phyloP scores from a whole-genome alignment of 2,888 invertebrate species.

The Oxycera nigricornis region DNA sequence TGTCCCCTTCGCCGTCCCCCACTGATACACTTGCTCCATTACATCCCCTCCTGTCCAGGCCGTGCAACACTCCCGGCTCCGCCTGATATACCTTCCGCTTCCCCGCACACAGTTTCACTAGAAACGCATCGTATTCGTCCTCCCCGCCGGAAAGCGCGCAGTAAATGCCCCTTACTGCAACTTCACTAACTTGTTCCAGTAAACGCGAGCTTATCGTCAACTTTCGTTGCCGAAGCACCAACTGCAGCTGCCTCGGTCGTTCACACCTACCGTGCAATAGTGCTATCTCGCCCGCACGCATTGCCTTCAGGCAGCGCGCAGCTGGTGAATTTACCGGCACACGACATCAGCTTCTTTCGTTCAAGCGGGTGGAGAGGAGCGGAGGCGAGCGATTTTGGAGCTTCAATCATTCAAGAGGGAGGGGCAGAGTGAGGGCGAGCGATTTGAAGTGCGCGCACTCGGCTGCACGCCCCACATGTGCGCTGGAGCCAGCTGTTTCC shows the following conservation, averaged over 20 bases:
- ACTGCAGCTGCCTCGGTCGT: slow-evolving; percentile 22
- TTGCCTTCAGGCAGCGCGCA: neutral
- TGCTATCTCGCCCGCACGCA: neutral
- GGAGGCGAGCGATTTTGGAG: neutral
- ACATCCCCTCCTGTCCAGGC: neutral
- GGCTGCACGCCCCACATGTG: neutral
- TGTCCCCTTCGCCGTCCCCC: neutral
- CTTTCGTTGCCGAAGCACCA: slow-evolving; percentile 4
- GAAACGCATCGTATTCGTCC: neutral
- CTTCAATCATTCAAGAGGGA: too few species aligned
- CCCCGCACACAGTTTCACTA: neutral
- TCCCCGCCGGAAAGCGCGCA: neutral
- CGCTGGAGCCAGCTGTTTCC: slow-evolving; percentile 5
- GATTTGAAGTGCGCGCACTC: neutral
- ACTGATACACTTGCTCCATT: neutral
- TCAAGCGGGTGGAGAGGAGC: neutral
- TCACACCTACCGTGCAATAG: neutral
- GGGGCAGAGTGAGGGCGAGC: neutral
- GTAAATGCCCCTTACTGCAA: neutral
- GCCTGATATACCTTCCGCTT: neutral
- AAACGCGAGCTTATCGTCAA: neutral
- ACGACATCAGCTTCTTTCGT: neutral
- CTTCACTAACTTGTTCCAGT: neutral
- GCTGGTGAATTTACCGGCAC: slow-evolving; percentile 23
- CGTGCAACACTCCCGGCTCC: neutral